Conservation (phyloP, 2,888 invertebrate species). For the Coleophora deauratella region DNA sequence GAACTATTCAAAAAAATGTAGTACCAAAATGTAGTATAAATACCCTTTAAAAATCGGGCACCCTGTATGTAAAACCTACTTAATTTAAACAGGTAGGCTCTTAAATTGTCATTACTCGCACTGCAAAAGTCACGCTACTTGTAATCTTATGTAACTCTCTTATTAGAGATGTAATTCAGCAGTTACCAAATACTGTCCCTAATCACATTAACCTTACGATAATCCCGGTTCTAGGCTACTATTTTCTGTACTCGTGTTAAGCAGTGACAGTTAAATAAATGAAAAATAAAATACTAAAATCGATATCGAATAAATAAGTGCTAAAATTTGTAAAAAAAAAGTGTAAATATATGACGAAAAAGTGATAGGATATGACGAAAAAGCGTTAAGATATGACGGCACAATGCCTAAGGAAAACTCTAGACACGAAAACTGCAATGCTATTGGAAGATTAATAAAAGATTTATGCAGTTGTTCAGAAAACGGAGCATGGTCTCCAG, state of each 20-base stretch:
- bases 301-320: slow-evolving; percentile 1
- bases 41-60: too few species aligned
- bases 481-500: slow-evolving; percentile 68
- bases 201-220: slow-evolving; percentile 30
- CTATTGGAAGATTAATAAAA: slow-evolving; percentile 60
- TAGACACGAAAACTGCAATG: slow-evolving; percentile 56
- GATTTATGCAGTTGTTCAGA: slow-evolving; percentile 69
- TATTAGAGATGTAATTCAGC: slow-evolving; percentile 19
- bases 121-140: slow-evolving; percentile 22
- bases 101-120: background rate
- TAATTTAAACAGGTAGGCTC: too few species aligned
- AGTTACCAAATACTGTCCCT: slow-evolving; percentile 27
- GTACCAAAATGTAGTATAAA: too few species aligned
- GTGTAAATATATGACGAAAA: too few species aligned
- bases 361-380: too few species aligned
- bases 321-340: background rate
- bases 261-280: slow-evolving; percentile 60
- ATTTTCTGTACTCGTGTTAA: slow-evolving; percentile 56
- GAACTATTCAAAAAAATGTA: too few species aligned
- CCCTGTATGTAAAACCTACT: too few species aligned
- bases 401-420: slow-evolving; percentile 56
- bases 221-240: slow-evolving; percentile 15
- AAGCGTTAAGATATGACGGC: slow-evolving; percentile 15
- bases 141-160: slow-evolving; percentile 16
- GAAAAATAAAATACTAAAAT: slow-evolving; percentile 18